A percentile compares a stretch with the other conserved stretches of the same genome.
phyloP scores from a whole-genome alignment of 1,140 invertebrate species.

The Pseudomyrmex concolor region DNA sequence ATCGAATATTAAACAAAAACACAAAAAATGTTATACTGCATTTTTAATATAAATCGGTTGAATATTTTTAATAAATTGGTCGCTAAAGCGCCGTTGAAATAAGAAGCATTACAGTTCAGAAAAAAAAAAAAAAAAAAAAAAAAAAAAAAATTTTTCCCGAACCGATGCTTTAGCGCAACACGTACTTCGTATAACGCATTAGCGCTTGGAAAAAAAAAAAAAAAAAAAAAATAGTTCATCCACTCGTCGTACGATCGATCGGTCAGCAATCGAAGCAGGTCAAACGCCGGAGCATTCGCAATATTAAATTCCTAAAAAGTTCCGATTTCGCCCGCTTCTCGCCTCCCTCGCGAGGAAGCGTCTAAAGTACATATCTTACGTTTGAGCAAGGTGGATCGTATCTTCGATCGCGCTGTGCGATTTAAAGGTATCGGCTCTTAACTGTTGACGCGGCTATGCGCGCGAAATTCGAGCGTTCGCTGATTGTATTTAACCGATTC shows the following conservation, averaged over 20 bases:
- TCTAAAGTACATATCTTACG: conserved; percentile 49
- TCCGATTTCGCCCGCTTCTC: conserved; percentile 20
- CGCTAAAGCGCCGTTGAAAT: too few species aligned
- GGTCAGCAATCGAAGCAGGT: conserved; percentile 49
- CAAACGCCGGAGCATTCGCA: conserved; percentile 72
- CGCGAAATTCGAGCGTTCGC: background rate
- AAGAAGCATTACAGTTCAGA: too few species aligned
- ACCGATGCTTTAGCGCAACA: background rate
- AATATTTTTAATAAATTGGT: too few species aligned
- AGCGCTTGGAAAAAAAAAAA: conserved; percentile 32
- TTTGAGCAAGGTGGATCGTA: conserved; percentile 63
- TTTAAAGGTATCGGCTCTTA: conserved; percentile 22
- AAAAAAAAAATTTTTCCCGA: too few species aligned
- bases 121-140: too few species aligned
- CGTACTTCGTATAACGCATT: background rate
- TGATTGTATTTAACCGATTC: background rate
- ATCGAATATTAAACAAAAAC: too few species aligned
- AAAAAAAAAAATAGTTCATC: conserved; percentile 37
- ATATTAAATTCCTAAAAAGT: conserved; percentile 71
- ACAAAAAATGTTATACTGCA: too few species aligned
- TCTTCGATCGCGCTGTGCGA: conserved; percentile 46
- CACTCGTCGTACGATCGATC: conserved; percentile 28
- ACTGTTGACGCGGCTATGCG: background rate
- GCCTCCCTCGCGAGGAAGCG: background rate
- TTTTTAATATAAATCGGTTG: too few species aligned